Evolutionary conservation across 2,888 invertebrate species (phyloP), one percentile per base, ranked within the genome.

Genomic region (Cheilosia pagana): DNA sequence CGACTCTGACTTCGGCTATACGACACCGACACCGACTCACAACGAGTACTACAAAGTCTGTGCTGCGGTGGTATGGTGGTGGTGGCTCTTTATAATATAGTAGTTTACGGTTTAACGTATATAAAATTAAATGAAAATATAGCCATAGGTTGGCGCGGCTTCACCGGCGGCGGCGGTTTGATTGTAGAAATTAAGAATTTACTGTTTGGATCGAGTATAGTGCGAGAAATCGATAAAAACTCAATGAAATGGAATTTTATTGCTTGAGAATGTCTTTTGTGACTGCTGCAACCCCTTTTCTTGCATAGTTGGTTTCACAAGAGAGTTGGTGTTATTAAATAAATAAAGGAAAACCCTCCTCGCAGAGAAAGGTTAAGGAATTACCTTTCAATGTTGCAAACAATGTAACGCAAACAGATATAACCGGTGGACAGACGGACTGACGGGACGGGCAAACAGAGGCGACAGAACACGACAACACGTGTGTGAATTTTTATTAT

Each of bases 241-340:
- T 76, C 85, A 81, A 86, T 86, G 76, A 77, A 81, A 86, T 72
- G 55, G 72, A 76, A 81, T 86, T 81, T 81, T 86, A 81, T 86
- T 86, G 68, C 76, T 71, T 57, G 67, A 67, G 62, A 86, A 71
- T 86, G 72, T 68, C 75, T 81, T 86, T 75, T 63, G 16, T 21
- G 70, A 71, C 65, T 71, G 19, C 28, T 28, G 28, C 50, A 65
- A 78, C 71, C 63, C 70, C 71, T 70, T 65, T 65, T 39, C 16
- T 4, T 41, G 62, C n/a, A n/a, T 3, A 19, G 21, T 48, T 23
- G 10, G 4, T 45, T 77, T 39, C 60, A 76, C 28, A 45, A 28
- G 2, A 43, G 23, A 76, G 57, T 60, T 35, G 70, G 59, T 81
- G 50, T 81, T 76, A 71, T 76, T 81, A 65, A 76, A 81, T 35